Conservation (phyloP, 1,140 invertebrate genomes). For the Myzus persicae region DNA sequence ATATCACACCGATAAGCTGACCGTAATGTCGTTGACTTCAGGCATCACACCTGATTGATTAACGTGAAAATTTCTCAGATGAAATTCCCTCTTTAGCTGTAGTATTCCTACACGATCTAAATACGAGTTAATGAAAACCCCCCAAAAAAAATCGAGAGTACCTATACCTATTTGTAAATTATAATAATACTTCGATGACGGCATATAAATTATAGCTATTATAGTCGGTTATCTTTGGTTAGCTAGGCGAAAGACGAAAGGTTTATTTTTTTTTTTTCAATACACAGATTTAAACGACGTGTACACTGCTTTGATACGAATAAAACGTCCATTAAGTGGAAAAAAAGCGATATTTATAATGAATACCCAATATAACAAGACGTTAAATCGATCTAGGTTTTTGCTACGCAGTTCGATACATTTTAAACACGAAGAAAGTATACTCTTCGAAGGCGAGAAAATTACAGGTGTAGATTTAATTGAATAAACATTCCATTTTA, state of each 20-base stretch:
- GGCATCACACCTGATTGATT: constrained; percentile 44
- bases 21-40: constrained; percentile 19
- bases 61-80: constrained; percentile 1
- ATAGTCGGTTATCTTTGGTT: not conserved
- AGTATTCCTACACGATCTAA: not conserved
- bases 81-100: not conserved
- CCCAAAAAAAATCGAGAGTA: not conserved
- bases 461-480: not conserved
- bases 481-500: not conserved
- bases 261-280: not conserved
- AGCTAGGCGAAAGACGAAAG: not conserved
- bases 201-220: not conserved
- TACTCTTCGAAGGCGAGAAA: not conserved
- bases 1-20: constrained; percentile 31
- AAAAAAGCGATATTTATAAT: not conserved
- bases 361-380: not conserved
- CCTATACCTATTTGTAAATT: not conserved
- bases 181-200: not conserved
- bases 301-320: not conserved
- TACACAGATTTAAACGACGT: not conserved
- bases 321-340: not conserved
- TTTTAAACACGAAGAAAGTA: not conserved
- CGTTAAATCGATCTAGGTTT: not conserved
- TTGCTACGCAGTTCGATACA: not conserved
- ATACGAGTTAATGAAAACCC: not conserved